Evolutionary conservation across 2,113 vertebrate genomes (phyloP), one percentile per base, ranked within the genome.

Genomic region (Crocuta crocuta): DNA sequence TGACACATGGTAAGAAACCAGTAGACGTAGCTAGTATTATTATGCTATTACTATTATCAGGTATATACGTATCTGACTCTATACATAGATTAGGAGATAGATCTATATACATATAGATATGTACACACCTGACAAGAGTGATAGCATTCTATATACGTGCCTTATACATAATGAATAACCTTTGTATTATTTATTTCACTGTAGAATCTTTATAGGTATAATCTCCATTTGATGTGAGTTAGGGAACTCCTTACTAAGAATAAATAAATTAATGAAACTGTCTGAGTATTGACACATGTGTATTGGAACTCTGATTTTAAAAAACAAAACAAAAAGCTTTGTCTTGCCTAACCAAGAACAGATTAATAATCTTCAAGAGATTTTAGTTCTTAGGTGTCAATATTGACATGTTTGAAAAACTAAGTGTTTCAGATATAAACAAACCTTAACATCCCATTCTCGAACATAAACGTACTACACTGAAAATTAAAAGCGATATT

Each of bases 401-500:
- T 96, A 94, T 92, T 86, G 48, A 86, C 66, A 35, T 92, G 90
- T 92, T 91, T 61, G n/a, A 89, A 96, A 93, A 89, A 0, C 31
- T 68, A 78, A 86, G 93, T 24, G 94, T 16, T 96, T 86, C 61
- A 65, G 16, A 68, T 83, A 91, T 16, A 97, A 79, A 68, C 70
- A 93, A 73, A 87, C 10, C 53, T 83, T 92, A 87, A 82, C 55
- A 91, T 10, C 43, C 3, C 31, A 66, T 95, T 97, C 83, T 93
- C 87, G n/a, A 95, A 39, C 92, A 70, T 92, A 96, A 89, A 93
- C 50, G 82, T 61, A 43, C 43, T 53, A 35, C 55, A 89, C 33
- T 95, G 50, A 74, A 95, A 90, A 80, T 87, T 61, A 33, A 81
- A 74, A 63, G 31, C 85, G 17, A 80, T 61, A 89, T 65, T 87